Percentiles rank a stretch among this genome's conserved stretches.
Conservation (phyloP, 2,888 invertebrate species). For the Scotopteryx bipunctaria region DNA sequence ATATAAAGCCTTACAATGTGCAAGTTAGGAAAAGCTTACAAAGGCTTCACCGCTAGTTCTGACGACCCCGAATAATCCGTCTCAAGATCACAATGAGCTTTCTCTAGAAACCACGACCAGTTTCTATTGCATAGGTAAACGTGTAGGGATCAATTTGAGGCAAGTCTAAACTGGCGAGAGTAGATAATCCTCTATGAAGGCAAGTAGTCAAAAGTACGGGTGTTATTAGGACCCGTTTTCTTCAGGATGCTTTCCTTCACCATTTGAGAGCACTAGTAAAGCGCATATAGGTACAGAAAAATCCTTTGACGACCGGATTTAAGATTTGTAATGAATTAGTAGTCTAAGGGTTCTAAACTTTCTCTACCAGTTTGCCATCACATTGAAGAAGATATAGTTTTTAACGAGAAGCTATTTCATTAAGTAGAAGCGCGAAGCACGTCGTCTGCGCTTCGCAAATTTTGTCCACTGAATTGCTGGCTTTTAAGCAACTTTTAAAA, state of each 20-base stretch:
- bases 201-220: no score
- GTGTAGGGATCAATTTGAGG: background rate
- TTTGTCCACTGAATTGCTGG: conserved; percentile 21
- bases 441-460: conserved; percentile 16
- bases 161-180: background rate
- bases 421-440: conserved; percentile 14
- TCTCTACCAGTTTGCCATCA: background rate
- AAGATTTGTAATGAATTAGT: no score
- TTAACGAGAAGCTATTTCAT: conserved; percentile 22
- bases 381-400: conserved; percentile 20
- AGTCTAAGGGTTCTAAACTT: no score
- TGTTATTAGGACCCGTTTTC: no score
- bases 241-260: no score
- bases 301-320: no score
- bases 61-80: conserved; percentile 13
- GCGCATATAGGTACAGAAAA: no score
- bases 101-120: conserved; percentile 4
- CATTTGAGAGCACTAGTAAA: no score
- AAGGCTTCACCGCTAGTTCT: conserved; percentile 13
- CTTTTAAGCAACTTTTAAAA: conserved; percentile 13
- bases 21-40: conserved; percentile 4
- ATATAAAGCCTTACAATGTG: no score
- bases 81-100: conserved; percentile 16
- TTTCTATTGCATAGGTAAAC: background rate
- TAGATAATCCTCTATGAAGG: no score